These are phyloP conservation scores for Anhinga anhinga DNA, from an alignment of 2,113 vertebrate genomes.

Conservation along the genomic window DNA sequence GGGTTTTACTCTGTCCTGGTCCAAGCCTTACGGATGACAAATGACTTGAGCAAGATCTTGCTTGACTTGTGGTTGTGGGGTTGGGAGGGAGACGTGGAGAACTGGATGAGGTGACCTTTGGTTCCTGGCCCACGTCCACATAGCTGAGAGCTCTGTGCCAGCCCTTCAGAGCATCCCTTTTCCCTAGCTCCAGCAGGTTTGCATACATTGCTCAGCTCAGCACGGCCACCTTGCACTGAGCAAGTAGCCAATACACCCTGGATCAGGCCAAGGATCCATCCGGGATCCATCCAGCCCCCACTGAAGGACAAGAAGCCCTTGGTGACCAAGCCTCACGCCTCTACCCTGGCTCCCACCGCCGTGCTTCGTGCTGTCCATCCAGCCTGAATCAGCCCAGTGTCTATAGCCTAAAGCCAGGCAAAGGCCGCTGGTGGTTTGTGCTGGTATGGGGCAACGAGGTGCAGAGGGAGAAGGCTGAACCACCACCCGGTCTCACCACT, in stretches of 20 bases:
- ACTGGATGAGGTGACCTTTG: not conserved
- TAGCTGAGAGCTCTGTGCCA: not conserved
- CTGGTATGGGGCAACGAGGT: not conserved
- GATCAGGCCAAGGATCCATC: not conserved
- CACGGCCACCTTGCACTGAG: not conserved
- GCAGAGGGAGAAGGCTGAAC: not conserved
- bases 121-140: not conserved
- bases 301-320: not conserved
- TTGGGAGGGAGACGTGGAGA: not conserved
- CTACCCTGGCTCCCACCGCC: not conserved
- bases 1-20: not conserved
- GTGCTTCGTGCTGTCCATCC: not conserved
- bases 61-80: not conserved
- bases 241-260: not conserved
- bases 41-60: not conserved
- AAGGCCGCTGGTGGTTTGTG: not conserved
- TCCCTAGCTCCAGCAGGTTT: not conserved
- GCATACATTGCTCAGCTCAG: not conserved
- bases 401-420: not conserved
- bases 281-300: fast-evolving
- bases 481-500: not conserved
- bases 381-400: not conserved
- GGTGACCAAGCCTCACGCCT: not conserved
- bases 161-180: not conserved
- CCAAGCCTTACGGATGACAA: not conserved